Base-by-base conservation (phyloP, 2,888 invertebrate species). In the Ptycholaimellus sp. region DNA sequence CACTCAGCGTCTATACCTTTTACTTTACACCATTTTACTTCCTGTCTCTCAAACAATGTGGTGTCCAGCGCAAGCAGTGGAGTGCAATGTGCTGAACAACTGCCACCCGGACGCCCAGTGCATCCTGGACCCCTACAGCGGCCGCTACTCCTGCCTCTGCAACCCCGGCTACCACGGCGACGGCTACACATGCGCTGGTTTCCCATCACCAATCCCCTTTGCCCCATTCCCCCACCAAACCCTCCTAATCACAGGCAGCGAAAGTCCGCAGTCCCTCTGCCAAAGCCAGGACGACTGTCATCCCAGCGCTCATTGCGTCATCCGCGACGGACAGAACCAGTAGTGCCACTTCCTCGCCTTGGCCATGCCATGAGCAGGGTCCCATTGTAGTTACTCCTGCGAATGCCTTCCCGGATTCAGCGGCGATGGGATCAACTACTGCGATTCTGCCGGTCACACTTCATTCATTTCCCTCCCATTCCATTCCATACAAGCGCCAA, bases 131-230 rank as follows among this genome's bases (percentile, higher is more conserved):
- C 42, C 49, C 3, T 42, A 42, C 35, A 45, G 30, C 14, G 48
- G 47, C 4, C 46, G 39, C 2, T 49, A 42, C 38, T 42, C 38
- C 25, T 85, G 85, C 54, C 68, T 70, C 31, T 85, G 85, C 54
- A 74, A 72, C 40, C 67, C 71, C n/a, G 81, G 79, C 3, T 83
- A 70, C 60, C 71, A 72, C 52, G 83, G 83, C 18, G 77, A 83
- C 57, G 82, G 81, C 27, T 41, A 47, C 27, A 35, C 47, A 11
- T 52, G 52, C 34, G 40, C 40, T 16, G n/a, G n/a, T n/a, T n/a
- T n/a, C n/a, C n/a, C n/a, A n/a, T n/a, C n/a, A n/a, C n/a, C n/a
- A n/a, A n/a, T n/a, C n/a, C n/a, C n/a, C n/a, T n/a, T n/a, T n/a
- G n/a, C n/a, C n/a, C n/a, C n/a, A n/a, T n/a, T n/a, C n/a, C n/a